Evolutionary conservation across 1,140 invertebrate species (phyloP).

Genomic region (Atopsyche davidsoni): DNA sequence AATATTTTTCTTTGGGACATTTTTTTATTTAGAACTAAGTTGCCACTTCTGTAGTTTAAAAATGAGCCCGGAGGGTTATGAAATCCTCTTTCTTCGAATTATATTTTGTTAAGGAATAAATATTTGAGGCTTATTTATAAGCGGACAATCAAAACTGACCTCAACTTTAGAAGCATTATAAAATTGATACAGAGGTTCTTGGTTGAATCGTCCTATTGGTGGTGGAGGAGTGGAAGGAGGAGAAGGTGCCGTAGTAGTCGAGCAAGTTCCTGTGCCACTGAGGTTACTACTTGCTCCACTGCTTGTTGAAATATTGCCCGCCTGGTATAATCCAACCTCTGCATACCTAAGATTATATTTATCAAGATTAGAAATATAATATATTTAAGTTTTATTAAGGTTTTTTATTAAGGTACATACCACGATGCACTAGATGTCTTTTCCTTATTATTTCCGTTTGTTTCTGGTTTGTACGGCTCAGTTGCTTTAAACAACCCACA

Average conservation of each 20-base stretch:
- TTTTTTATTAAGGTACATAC: no score
- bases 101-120: background rate
- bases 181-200: constrained; percentile 88
- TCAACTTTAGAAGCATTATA: constrained; percentile 74
- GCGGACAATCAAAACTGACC: constrained; percentile 46
- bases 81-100: background rate
- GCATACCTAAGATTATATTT: constrained; percentile 51
- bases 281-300: constrained; percentile 39
- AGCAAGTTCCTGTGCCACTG: constrained; percentile 47
- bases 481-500: constrained; percentile 44
- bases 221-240: constrained; percentile 36
- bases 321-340: constrained; percentile 56
- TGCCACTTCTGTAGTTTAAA: no score
- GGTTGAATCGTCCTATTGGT: constrained; percentile 44
- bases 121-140: constrained; percentile 4
- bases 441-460: constrained; percentile 20
- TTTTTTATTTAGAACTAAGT: no score
- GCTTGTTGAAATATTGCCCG: constrained; percentile 45
- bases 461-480: constrained; percentile 20
- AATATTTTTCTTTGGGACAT: no score
- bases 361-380: background rate
- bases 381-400: no score
- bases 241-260: constrained; percentile 28
- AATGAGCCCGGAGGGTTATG: no score
- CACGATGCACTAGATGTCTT: constrained; percentile 27